Evolutionary conservation across 2,113 vertebrate species (phyloP).

Genomic region (Spea multiplicata): DNA sequence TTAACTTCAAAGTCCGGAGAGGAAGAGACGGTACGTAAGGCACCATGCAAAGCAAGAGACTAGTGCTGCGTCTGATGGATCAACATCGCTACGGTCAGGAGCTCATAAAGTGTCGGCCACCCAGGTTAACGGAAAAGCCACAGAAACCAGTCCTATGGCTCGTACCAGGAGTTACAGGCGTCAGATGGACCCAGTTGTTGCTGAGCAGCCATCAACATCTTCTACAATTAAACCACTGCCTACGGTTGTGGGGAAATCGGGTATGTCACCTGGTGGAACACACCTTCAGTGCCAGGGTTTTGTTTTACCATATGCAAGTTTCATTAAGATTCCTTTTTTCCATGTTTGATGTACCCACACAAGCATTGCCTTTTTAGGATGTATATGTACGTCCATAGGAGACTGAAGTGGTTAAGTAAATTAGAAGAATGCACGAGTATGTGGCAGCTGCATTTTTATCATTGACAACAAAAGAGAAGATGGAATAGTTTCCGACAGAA

Average conservation of each 20-base stretch:
- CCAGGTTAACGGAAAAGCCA: conserved; percentile 75
- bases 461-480: too few relatives aligned
- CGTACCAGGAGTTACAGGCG: conserved; percentile 76
- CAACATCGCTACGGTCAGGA: conserved; percentile 66
- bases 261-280: conserved; percentile 54
- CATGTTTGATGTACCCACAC: too few relatives aligned
- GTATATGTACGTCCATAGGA: too few relatives aligned
- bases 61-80: conserved; percentile 60
- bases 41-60: conserved; percentile 73
- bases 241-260: conserved; percentile 63
- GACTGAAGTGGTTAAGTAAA: too few relatives aligned
- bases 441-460: too few relatives aligned
- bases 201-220: conserved; percentile 74
- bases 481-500: too few relatives aligned
- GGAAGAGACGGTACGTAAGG: conserved; percentile 84
- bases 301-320: too few relatives aligned
- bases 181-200: conserved; percentile 60
- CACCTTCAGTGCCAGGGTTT: too few relatives aligned
- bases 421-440: too few relatives aligned
- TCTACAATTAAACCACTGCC: conserved; percentile 70
- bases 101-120: conserved; percentile 70
- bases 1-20: conserved; percentile 82
- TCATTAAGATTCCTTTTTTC: too few relatives aligned
- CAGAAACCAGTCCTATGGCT: conserved; percentile 64
- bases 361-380: too few relatives aligned